Base-by-base conservation (phyloP, 2,797 vertebrate species). In the Micrastur ruficollis region DNA sequence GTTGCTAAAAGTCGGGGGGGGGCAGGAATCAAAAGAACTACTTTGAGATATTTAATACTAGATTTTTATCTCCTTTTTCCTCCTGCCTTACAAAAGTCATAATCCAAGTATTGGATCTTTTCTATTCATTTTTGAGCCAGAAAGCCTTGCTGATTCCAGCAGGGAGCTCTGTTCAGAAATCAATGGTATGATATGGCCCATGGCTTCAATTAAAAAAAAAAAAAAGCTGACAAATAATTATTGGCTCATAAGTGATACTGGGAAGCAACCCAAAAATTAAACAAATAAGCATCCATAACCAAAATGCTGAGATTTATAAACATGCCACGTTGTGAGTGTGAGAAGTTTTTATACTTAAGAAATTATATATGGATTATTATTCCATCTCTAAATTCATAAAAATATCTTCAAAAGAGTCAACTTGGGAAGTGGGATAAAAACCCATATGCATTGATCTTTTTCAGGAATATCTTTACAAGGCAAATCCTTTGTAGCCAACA, bases 191-290 rank as follows among this genome's bases (percentile, higher is more conserved):
- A 96, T 97, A 94, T 26, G 75, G 95, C 82, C 89, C 4, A 0
- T 92, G 86, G 91, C 83, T 95, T 92, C 82, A 81, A 89, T 86
- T 74, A 70, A 93, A 62, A 84, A 52, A 55, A 89, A 93, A 44
- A 81, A 86, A 90, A 86, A 86, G n/a, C 81, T 67, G 89, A 93
- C 85, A 95, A 96, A 96, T 88, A 96, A 94, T 92, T 93, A 95
- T 93, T 97, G 96, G 96, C 92, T 94, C 50, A 14, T 93, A 93
- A 95, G 47, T 74, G 78, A 93, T 89, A 90, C 91, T 91, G 94
- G 95, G 94, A 97, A 97, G 81, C 32, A 89, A 87, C 88, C 95
- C 93, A 96, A 94, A 90, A 94, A 81, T 95, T 94, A 95, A 95
- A 96, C 89, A 97, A 97, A 94, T 88, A 93, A 96, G 82, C 89